Percentiles rank a stretch among this genome's conserved stretches.
Conservation (phyloP, 2,113 vertebrate species). For the Odocoileus virginianus region DNA sequence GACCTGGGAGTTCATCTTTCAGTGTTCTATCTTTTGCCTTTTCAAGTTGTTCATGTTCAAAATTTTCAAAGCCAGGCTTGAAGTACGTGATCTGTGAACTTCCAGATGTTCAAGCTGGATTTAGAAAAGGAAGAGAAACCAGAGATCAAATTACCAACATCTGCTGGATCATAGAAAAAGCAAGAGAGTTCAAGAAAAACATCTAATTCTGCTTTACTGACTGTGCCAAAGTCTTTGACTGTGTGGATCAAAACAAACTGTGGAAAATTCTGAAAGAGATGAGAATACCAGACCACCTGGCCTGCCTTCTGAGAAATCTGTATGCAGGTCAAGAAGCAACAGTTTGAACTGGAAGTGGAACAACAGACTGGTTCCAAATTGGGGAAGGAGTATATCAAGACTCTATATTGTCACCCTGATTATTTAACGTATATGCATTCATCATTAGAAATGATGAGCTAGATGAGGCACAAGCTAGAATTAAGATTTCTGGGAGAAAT, state of each 20-base stretch:
- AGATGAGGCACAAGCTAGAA: neutral
- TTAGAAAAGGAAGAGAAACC: neutral
- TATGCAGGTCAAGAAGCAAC: neutral
- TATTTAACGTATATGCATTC: neutral
- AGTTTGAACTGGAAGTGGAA: neutral
- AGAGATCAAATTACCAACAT: neutral
- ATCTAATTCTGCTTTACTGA: neutral
- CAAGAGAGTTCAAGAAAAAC: neutral
- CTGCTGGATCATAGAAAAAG: neutral
- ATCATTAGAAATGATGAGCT: rapidly evolving
- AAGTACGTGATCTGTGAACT: neutral
- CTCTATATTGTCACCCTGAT: neutral
- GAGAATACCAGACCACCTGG: neutral
- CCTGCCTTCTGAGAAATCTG: neutral
- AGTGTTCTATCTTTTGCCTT: neutral
- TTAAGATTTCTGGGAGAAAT: neutral
- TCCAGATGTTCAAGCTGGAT: neutral
- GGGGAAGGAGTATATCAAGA: neutral
- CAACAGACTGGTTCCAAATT: neutral
- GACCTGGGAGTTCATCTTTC: neutral
- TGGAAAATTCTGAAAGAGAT: neutral
- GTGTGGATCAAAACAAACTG: neutral
- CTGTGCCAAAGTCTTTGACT: neutral
- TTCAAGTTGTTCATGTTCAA: neutral
- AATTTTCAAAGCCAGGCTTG: neutral